Evolutionary conservation across 2,797 vertebrate genomes (phyloP).

Genomic region (Euthynnus affinis): DNA sequence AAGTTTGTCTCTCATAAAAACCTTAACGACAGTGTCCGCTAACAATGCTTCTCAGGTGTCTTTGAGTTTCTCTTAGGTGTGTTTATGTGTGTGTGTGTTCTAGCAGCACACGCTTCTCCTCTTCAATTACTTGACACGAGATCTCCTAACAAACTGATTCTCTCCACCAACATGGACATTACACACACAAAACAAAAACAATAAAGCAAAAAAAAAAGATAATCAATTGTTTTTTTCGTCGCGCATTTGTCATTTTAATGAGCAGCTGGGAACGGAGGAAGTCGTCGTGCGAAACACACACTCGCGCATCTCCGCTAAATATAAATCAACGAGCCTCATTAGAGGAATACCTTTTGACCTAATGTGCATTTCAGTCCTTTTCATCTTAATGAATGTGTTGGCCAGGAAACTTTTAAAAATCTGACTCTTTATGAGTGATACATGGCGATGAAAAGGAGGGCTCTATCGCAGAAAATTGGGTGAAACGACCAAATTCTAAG

Average conservation of each 20-base stretch:
- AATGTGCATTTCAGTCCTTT: slow-evolving; percentile 37
- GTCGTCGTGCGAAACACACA: slow-evolving; percentile 11
- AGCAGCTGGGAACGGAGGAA: slow-evolving; percentile 41
- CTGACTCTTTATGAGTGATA: slow-evolving; percentile 5
- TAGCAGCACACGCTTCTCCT: slow-evolving; percentile 26
- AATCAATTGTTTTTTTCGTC: slow-evolving; percentile 58
- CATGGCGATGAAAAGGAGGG: neutral
- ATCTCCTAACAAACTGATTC: slow-evolving; percentile 32
- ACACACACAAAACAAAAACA: slow-evolving; percentile 42
- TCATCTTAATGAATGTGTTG: slow-evolving; percentile 52
- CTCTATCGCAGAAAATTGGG: neutral
- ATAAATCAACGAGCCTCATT: slow-evolving; percentile 53
- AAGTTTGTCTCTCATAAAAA: slow-evolving; percentile 54
- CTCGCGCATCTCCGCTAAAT: slow-evolving; percentile 10
- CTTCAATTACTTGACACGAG: slow-evolving; percentile 41
- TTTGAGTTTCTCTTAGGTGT: slow-evolving; percentile 10
- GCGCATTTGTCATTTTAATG: slow-evolving; percentile 75
- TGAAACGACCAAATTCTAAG: neutral
- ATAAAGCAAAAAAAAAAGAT: slow-evolving; percentile 43
- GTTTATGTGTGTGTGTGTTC: no score
- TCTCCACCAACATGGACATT: slow-evolving; percentile 29
- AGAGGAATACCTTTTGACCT: slow-evolving; percentile 60
- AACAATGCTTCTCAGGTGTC: slow-evolving; percentile 1
- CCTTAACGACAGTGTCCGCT: slow-evolving; percentile 33
- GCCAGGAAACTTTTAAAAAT: slow-evolving; percentile 36